phyloP scores from a whole-genome alignment of 2,113 vertebrate genomes.

The Ornithorhynchus anatinus region DNA sequence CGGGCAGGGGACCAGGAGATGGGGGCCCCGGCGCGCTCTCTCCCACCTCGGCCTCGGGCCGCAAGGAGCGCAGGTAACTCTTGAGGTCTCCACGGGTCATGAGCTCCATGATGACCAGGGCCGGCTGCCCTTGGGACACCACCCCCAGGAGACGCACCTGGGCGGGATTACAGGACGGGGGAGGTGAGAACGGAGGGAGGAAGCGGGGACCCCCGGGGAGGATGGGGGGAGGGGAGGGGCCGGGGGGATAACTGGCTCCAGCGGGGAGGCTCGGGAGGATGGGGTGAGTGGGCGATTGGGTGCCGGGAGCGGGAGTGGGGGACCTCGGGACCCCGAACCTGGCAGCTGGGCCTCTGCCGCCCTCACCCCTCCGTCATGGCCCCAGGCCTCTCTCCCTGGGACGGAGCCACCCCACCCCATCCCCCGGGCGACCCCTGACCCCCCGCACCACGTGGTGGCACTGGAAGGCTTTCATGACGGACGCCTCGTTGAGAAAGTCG shows the following conservation, averaged over 20 bases:
- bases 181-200: too few species aligned
- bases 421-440: fast-evolving
- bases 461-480: constrained; percentile 83
- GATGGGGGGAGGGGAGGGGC: too few species aligned
- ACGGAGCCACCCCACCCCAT: not conserved
- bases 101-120: constrained; percentile 83
- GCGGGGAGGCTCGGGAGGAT: too few species aligned
- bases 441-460: constrained; percentile 79
- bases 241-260: too few species aligned
- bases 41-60: constrained; percentile 75
- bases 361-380: not conserved
- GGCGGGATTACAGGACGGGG: not conserved
- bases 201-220: too few species aligned
- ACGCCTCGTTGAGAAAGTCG: constrained; percentile 83
- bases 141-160: constrained; percentile 79
- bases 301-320: too few species aligned
- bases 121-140: constrained; percentile 79
- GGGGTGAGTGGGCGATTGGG: too few species aligned
- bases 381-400: not conserved
- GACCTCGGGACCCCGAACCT: too few species aligned
- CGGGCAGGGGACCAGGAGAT: not conserved
- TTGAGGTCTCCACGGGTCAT: constrained; percentile 81
- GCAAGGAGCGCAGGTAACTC: constrained; percentile 76
- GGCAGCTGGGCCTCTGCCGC: not conserved
- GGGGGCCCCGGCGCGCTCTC: not conserved